Base-by-base conservation (phyloP, 2,888 invertebrate genomes). In the Drosophila cognata region DNA sequence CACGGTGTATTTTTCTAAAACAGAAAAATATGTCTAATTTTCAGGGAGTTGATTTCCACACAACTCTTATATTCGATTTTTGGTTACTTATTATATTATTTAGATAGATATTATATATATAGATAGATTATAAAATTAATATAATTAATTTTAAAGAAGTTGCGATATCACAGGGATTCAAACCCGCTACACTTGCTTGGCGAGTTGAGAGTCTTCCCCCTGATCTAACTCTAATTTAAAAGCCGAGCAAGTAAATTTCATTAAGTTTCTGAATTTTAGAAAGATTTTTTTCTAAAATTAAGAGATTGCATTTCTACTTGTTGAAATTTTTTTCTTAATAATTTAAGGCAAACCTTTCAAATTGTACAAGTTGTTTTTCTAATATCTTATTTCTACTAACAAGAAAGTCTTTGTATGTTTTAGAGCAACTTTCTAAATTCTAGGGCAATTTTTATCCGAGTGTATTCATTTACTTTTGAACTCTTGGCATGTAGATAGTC, bases 401-500 rank as follows among this genome's bases (percentile, higher is more conserved):
- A 46, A 16, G 16, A 46, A 16, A 16, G 21, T 4, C 46, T 46
- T 21, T 25, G 7, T 25, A 25, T 46, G 4, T 8, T 46, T 16
- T 16, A 16, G 46, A 16, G 21, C 21, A 25, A 16, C 16, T 16
- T 25, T 16, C 16, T 46, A 16, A 46, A 25, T 13, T 43, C 2
- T 21, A 11, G 4, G 21, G 2, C 41, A 11, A 43, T 43, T 46
- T 21, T 21, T 46, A 2, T 16, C 16, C 10, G 4, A 13, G 4
- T 18, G 43, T 46, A 16, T 18, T 13, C 29, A 74, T 82, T 80
- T 82, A 93, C 93, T 91, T 92, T 93, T 77, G 93, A 93, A 82
- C 93, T 93, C 84, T 92, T 92, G 65, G 92, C 92, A 81, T 93
- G 93, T 33, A 93, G 82, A 84, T 93, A 93, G n/a, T 93, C 93